phyloP scores from a whole-genome alignment of 2,888 invertebrate species.

The Clunio marinus region DNA sequence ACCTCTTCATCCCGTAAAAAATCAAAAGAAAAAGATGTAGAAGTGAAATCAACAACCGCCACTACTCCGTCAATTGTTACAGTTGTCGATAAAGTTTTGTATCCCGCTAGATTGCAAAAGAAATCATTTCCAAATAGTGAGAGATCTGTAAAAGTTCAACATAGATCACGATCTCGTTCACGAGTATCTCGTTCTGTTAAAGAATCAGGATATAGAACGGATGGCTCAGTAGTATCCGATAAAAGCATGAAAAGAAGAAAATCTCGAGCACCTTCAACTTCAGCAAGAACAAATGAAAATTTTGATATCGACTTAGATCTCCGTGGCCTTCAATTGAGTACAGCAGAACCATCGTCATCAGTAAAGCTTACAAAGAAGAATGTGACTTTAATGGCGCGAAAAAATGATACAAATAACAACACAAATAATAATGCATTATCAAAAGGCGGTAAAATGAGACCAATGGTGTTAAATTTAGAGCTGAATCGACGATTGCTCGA shows the following conservation, averaged over 20 bases:
- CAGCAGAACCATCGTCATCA: slow-evolving; percentile 32
- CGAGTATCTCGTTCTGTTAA: slow-evolving; percentile 44
- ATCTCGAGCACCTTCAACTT: slow-evolving; percentile 30
- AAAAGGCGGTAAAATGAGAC: slow-evolving; percentile 9
- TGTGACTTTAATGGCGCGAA: slow-evolving; percentile 34
- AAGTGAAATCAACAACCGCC: neutral
- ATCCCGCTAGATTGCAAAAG: slow-evolving; percentile 71
- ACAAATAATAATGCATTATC: neutral
- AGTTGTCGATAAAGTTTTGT: slow-evolving; percentile 67
- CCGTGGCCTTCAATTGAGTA: slow-evolving; percentile 21
- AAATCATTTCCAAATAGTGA: slow-evolving; percentile 49
- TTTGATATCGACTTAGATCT: slow-evolving; percentile 32
- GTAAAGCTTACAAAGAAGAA: slow-evolving; percentile 35
- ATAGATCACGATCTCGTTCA: slow-evolving; percentile 44
- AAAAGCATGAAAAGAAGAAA: slow-evolving; percentile 13
- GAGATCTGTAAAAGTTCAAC: slow-evolving; percentile 50
- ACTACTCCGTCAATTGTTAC: neutral
- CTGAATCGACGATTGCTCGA: slow-evolving; percentile 31
- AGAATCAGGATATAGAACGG: slow-evolving; percentile 41
- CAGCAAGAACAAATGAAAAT: neutral
- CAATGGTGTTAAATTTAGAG: slow-evolving; percentile 21
- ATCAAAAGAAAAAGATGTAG: slow-evolving; percentile 8
- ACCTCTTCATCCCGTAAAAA: slow-evolving; percentile 27
- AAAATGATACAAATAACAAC: slow-evolving; percentile 32
- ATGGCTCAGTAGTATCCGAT: slow-evolving; percentile 25